Evolutionary conservation across 2,113 vertebrate genomes (phyloP), one percentile per base, ranked within the genome.

Genomic region (Bucco capensis): DNA sequence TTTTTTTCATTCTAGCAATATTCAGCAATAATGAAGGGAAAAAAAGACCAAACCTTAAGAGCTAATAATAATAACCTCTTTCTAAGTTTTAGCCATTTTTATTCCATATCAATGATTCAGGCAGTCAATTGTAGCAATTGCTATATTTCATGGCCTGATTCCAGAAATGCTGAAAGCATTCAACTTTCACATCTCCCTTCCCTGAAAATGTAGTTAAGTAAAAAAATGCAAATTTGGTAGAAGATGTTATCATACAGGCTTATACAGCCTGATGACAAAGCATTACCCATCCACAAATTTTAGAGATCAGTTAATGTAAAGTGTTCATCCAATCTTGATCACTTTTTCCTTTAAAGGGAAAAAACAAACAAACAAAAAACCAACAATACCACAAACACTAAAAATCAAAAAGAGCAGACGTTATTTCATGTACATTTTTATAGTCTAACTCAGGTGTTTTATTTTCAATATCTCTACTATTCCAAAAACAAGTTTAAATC

Each of bases 41-140:
- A 88, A 75, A 88, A 88, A 93, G 74, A 80, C 88, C 83, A 92
- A 96, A 58, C 13, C 61, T 81, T 86, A 94, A 96, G 66, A 90
- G 77, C 77, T 95, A 86, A 76, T 67, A 93, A 79, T 54, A 95
- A 91, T 75, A 94, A 95, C 77, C 88, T 89, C 15, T 90, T 77
- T 42, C 60, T 95, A 88, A 82, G 60, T 71, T 94, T 80, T 73
- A 82, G 78, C 61, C 61, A 74, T 95, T 93, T 95, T 88, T 84
- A 92, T 81, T 96, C 66, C 50, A 38, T 50, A 93, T 54, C 74
- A 5, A 0, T 78, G 73, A 76, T 90, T 81, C 86, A 92, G 33
- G 70, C 65, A 86, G 50, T 30, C 83, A 90, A 4, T 18, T 69
- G 49, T 19, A 90, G 46, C 70, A 92, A 86, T 42, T 88, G 70